A percentile compares a stretch with the other conserved stretches of the same genome.
Conservation (phyloP, 2,797 vertebrate genomes). For the Petrocephalus schoutedeni region DNA sequence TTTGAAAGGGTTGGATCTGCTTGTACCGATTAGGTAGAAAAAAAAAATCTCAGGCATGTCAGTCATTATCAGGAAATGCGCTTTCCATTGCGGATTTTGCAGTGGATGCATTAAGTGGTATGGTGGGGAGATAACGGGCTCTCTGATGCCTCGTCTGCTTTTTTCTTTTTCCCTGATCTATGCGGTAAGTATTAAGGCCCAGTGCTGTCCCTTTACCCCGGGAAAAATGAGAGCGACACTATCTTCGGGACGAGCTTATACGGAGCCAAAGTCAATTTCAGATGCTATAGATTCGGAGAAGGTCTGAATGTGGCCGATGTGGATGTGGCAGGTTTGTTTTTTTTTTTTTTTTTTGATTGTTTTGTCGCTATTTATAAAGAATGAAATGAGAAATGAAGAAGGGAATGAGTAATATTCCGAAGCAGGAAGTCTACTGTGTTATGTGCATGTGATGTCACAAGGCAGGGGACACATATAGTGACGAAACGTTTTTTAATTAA, state of each 20-base stretch:
- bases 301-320: neutral
- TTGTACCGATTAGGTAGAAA: neutral
- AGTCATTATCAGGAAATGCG: conserved; percentile 4
- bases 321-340: neutral
- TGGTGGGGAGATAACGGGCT: neutral
- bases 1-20: neutral
- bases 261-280: conserved; percentile 2
- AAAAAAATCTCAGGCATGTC: neutral
- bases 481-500: neutral
- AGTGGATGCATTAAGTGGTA: neutral
- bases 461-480: neutral
- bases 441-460: neutral
- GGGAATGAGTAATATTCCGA: neutral
- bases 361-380: neutral
- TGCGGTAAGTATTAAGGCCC: neutral
- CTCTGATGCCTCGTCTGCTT: neutral
- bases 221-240: conserved; percentile 6
- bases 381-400: neutral
- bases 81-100: neutral
- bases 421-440: neutral
- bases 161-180: neutral
- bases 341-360: neutral
- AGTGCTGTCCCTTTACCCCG: neutral
- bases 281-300: conserved; percentile 2
- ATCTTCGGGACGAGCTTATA: conserved; percentile 9